These are phyloP conservation scores for Lepidocyrtinus sp. DNA, from an alignment of 2,888 invertebrate species.

Conservation along the genomic window DNA sequence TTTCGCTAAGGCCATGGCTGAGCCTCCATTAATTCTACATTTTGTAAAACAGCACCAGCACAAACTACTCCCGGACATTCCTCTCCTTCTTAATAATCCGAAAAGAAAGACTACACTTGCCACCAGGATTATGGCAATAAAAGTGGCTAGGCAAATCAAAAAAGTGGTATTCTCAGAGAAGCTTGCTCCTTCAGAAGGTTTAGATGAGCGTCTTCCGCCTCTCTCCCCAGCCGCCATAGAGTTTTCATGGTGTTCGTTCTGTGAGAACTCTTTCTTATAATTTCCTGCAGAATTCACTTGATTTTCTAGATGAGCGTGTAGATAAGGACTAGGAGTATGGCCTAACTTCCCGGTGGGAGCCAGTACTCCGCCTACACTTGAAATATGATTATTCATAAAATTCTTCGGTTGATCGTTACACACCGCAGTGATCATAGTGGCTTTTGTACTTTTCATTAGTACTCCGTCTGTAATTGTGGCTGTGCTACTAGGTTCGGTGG, in stretches of 20 bases:
- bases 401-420: no score
- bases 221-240: constrained; percentile 50
- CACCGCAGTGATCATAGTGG: constrained; percentile 58
- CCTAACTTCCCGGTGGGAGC: no score
- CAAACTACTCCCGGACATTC: constrained; percentile 21
- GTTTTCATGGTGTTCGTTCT: constrained; percentile 45
- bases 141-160: constrained; percentile 35
- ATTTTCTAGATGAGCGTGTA: constrained; percentile 58
- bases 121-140: constrained; percentile 44
- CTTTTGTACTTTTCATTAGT: no score
- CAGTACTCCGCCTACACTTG: constrained; percentile 62
- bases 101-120: constrained; percentile 36
- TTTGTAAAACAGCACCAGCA: constrained; percentile 29
- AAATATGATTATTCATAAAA: constrained; percentile 64
- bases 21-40: constrained; percentile 70
- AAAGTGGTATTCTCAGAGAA: constrained; percentile 53
- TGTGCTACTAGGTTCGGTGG: background rate
- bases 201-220: constrained; percentile 41
- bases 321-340: constrained; percentile 60
- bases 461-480: background rate
- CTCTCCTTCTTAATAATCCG: constrained; percentile 29
- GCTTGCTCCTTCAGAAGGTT: constrained; percentile 29
- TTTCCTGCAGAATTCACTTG: constrained; percentile 60
- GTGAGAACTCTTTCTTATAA: constrained; percentile 54
- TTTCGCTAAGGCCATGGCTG: constrained; percentile 71